Percentiles rank a stretch among this genome's conserved stretches.
phyloP scores from a whole-genome alignment of 2,113 vertebrate genomes.

The Sterrhoptilus dennistouni region DNA sequence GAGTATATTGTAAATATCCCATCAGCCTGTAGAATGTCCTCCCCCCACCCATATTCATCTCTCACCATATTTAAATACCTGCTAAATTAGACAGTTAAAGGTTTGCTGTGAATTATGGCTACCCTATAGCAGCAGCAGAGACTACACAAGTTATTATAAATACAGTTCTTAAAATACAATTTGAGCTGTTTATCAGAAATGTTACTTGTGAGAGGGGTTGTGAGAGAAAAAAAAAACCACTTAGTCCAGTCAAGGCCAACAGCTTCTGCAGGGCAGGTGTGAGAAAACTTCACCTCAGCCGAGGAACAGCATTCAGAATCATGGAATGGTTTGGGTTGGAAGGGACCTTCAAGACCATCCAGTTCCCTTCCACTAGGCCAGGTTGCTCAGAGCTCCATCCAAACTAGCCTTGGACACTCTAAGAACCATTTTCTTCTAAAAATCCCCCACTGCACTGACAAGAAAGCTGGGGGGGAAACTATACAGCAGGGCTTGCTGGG shows the following conservation, averaged over 20 bases:
- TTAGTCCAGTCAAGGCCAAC: background rate
- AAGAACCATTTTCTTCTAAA: background rate
- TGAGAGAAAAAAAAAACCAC: background rate
- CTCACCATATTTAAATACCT: background rate
- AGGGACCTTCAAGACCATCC: background rate
- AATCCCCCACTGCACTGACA: background rate
- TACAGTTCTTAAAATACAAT: background rate
- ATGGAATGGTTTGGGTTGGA: background rate
- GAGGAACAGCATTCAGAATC: background rate
- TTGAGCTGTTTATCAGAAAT: background rate
- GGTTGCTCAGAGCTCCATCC: background rate
- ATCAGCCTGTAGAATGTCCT: background rate
- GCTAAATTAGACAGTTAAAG: background rate
- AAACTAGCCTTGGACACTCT: background rate
- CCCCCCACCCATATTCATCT: background rate
- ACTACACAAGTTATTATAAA: background rate
- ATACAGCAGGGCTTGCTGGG: background rate
- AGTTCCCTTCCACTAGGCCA: background rate
- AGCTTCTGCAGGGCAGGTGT: background rate
- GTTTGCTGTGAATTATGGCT: background rate
- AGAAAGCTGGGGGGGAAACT: background rate
- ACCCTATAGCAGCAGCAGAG: background rate
- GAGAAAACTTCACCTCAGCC: background rate
- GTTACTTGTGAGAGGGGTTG: too few relatives aligned
- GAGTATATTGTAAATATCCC: background rate